Evolutionary conservation across 2,113 vertebrate genomes (phyloP).

Genomic region (Phycodurus eques): DNA sequence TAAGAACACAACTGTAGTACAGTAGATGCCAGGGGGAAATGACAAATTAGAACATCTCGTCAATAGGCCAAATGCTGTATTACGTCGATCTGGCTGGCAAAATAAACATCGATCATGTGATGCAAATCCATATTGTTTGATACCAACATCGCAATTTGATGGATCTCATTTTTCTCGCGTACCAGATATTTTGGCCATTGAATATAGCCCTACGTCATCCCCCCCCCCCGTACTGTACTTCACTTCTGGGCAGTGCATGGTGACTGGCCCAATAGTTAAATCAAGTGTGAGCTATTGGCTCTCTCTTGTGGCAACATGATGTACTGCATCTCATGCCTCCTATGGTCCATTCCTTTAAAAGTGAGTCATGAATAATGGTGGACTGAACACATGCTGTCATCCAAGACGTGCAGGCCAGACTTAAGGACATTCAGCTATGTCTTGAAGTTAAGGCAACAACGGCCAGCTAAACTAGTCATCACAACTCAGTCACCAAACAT

Average conservation of each 20-base stretch:
- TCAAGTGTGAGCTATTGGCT: neutral
- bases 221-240: too few relatives aligned
- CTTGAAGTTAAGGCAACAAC: too few relatives aligned
- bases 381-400: too few relatives aligned
- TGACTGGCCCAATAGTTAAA: neutral
- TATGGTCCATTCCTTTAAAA: too few relatives aligned
- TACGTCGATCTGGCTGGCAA: neutral
- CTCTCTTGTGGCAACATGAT: neutral
- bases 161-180: neutral
- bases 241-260: neutral
- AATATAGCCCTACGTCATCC: neutral
- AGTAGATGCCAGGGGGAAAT: neutral
- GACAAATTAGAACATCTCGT: neutral
- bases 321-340: neutral
- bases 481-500: too few relatives aligned
- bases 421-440: too few relatives aligned
- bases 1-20: neutral
- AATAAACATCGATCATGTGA: neutral
- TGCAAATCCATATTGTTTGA: neutral
- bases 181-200: neutral
- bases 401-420: too few relatives aligned
- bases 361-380: too few relatives aligned
- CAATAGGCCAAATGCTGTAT: neutral
- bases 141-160: too few relatives aligned
- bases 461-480: too few relatives aligned